phyloP scores from a whole-genome alignment of 2,113 vertebrate species.

The Chroicocephalus ridibundus region DNA sequence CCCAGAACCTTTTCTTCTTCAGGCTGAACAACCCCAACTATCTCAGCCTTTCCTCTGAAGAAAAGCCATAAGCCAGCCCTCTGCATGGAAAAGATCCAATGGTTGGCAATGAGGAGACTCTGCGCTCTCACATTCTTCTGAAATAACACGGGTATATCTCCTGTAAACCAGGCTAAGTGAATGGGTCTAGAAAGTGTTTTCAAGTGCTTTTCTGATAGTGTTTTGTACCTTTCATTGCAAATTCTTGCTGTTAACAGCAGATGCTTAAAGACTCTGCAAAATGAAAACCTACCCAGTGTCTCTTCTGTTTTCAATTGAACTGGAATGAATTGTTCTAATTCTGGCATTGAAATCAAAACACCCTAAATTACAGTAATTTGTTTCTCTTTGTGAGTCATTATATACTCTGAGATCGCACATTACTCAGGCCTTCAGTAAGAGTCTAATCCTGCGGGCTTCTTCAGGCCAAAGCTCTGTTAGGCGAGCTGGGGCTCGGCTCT shows the following conservation, averaged over 20 bases:
- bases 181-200: not conserved
- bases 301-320: conserved; percentile 60
- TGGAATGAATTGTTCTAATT: conserved; percentile 65
- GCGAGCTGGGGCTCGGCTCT: not conserved
- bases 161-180: not conserved
- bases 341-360: conserved; percentile 55
- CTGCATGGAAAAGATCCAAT: not conserved
- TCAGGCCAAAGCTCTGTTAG: not conserved
- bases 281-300: not conserved
- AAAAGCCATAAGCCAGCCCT: not conserved
- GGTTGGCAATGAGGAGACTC: not conserved
- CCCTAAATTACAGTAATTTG: conserved; percentile 61
- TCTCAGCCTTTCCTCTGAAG: not conserved
- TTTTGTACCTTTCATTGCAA: not conserved
- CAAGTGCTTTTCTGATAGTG: not conserved
- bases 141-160: not conserved
- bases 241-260: not conserved
- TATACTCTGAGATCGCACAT: conserved; percentile 3
- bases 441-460: not conserved
- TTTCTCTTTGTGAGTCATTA: conserved; percentile 52
- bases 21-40: not conserved
- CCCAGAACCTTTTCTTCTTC: not conserved
- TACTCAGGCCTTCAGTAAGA: conserved; percentile 12
- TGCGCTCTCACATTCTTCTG: not conserved
- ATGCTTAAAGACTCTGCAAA: conserved; percentile 19